Evolutionary conservation across 2,888 invertebrate species (phyloP).

Genomic region (Temnothorax rugatulus): DNA sequence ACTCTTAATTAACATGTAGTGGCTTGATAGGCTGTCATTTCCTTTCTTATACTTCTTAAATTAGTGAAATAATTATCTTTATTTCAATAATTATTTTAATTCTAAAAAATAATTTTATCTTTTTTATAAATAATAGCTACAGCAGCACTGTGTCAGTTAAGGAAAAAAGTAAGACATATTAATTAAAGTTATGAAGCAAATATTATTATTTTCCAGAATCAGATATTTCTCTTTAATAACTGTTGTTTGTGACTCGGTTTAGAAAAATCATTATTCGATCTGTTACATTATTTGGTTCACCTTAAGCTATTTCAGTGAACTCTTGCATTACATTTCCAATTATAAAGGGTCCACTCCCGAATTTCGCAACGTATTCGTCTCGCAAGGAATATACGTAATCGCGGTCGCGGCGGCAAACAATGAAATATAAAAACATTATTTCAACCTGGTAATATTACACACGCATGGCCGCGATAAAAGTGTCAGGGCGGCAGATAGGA

Average conservation of each 20-base stretch:
- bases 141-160: background rate
- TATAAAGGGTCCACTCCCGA: background rate
- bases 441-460: background rate
- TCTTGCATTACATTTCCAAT: background rate
- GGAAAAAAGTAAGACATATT: background rate
- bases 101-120: background rate
- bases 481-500: constrained; percentile 20
- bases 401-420: background rate
- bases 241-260: background rate
- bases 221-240: background rate
- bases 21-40: background rate
- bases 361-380: background rate
- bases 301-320: background rate
- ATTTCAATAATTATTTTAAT: background rate
- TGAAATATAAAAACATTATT: constrained; percentile 25
- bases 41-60: background rate
- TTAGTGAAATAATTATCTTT: background rate
- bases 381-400: background rate
- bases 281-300: background rate
- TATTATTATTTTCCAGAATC: background rate
- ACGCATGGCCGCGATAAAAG: constrained; percentile 9
- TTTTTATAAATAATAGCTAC: background rate
- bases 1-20: background rate
- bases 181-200: background rate
- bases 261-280: background rate